Percentiles rank a stretch among this genome's conserved stretches.
These are phyloP conservation scores for Rapana venosa DNA, from an alignment of 2,888 invertebrate genomes.

Conservation along the genomic window DNA sequence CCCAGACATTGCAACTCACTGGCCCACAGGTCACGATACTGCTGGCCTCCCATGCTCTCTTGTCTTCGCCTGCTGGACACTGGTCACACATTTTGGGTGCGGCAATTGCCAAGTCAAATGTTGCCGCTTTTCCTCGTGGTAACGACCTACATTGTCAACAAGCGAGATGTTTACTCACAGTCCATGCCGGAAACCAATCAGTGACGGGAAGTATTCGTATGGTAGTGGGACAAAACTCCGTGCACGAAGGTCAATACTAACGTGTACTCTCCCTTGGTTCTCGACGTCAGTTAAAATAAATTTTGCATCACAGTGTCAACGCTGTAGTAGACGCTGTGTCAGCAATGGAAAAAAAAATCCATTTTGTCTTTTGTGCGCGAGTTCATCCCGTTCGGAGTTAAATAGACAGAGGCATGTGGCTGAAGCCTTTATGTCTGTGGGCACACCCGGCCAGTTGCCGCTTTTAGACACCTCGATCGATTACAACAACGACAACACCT, in stretches of 20 bases:
- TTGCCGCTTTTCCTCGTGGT: constrained; percentile 15
- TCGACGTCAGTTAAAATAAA: not conserved
- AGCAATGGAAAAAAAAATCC: not conserved
- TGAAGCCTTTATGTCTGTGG: too few relatives aligned
- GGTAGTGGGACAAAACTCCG: constrained; percentile 28
- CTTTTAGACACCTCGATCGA: too few relatives aligned
- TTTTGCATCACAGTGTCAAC: not conserved
- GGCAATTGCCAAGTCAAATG: constrained; percentile 22
- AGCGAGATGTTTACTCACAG: constrained; percentile 20
- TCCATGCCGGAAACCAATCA: constrained; percentile 27
- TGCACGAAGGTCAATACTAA: not conserved
- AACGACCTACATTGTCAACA: constrained; percentile 24
- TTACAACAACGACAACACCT: too few relatives aligned
- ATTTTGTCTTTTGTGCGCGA: not conserved
- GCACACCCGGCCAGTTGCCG: too few relatives aligned
- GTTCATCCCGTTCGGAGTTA: not conserved
- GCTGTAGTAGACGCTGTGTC: not conserved
- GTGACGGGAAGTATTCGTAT: constrained; percentile 21
- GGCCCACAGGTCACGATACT: not conserved
- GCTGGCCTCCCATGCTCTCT: constrained; percentile 12
- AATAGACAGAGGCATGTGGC: too few relatives aligned
- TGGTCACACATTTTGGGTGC: not conserved
- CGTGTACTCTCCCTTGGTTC: constrained; percentile 19
- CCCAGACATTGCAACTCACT: constrained; percentile 22
- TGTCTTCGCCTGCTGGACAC: not conserved